Percentiles rank a stretch among this genome's conserved stretches.
These are phyloP conservation scores for Pollimyrus isidori DNA, from an alignment of 2,113 vertebrate genomes.

Conservation along the genomic window DNA sequence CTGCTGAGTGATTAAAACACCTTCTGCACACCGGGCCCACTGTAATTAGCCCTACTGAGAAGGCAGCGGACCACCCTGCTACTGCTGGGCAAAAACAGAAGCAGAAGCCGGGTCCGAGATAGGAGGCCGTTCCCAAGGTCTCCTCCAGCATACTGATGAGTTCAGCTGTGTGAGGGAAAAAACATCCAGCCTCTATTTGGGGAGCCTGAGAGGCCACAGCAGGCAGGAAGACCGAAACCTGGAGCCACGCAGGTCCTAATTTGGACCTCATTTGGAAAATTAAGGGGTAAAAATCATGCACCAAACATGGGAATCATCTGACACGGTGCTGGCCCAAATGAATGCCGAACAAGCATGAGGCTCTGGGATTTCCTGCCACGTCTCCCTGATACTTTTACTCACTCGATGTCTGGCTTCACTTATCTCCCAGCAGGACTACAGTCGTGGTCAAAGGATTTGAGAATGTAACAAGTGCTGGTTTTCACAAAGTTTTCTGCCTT, in stretches of 20 bases:
- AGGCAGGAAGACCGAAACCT: neutral
- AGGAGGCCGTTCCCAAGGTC: constrained; percentile 12
- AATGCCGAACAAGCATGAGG: neutral
- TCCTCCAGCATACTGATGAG: constrained; percentile 1
- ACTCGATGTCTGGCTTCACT: neutral
- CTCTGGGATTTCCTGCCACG: neutral
- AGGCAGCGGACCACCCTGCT: neutral
- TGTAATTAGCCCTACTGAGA: neutral
- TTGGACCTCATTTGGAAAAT: neutral
- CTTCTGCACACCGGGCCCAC: neutral
- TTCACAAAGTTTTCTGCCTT: no score
- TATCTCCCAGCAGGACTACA: neutral
- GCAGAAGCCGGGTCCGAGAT: neutral
- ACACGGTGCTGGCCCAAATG: neutral
- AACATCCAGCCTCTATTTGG: constrained; percentile 27
- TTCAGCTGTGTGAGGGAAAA: constrained; percentile 51
- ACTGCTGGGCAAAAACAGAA: neutral
- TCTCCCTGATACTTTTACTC: neutral
- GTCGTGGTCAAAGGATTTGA: no score
- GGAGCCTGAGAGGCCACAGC: constrained; percentile 35
- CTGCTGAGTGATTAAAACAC: neutral
- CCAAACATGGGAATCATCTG: constrained; percentile 15
- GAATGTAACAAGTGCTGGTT: no score
- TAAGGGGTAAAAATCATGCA: neutral
- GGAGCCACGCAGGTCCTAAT: constrained; percentile 31